A percentile compares a stretch with the other conserved stretches of the same genome.
These are phyloP conservation scores for Heterotis niloticus DNA, from an alignment of 2,113 vertebrate species.

Conservation along the genomic window DNA sequence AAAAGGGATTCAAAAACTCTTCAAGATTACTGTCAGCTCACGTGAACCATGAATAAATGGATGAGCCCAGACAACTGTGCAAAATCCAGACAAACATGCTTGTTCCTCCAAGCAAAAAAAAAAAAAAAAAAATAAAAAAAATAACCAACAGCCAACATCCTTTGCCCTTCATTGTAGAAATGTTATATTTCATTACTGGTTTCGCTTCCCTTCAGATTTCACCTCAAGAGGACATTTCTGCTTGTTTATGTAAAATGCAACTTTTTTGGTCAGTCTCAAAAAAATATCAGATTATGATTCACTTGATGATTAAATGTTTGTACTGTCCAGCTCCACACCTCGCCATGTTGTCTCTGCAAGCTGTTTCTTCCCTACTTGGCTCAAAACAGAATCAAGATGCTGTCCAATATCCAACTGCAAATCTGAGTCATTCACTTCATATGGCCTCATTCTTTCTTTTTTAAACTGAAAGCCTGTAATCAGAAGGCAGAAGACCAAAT, in stretches of 20 bases:
- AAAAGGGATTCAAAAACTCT: neutral
- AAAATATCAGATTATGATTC: too few relatives aligned
- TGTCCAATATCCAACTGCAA: neutral
- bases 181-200: neutral
- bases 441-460: neutral
- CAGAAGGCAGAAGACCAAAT: neutral
- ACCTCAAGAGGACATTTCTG: neutral
- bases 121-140: too few relatives aligned
- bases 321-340: too few relatives aligned
- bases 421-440: neutral
- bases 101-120: neutral
- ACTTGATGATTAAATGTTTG: too few relatives aligned
- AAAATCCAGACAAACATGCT: neutral
- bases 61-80: conserved; percentile 14
- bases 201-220: neutral
- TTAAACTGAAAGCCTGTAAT: neutral
- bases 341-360: neutral
- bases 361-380: neutral
- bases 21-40: neutral
- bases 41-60: conserved; percentile 30
- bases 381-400: neutral
- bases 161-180: neutral
- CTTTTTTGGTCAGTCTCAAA: too few relatives aligned
- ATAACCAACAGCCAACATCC: neutral
- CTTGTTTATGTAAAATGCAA: too few relatives aligned